Base-by-base conservation (phyloP, 2,113 vertebrate species). In the Oreochromis aureus region DNA sequence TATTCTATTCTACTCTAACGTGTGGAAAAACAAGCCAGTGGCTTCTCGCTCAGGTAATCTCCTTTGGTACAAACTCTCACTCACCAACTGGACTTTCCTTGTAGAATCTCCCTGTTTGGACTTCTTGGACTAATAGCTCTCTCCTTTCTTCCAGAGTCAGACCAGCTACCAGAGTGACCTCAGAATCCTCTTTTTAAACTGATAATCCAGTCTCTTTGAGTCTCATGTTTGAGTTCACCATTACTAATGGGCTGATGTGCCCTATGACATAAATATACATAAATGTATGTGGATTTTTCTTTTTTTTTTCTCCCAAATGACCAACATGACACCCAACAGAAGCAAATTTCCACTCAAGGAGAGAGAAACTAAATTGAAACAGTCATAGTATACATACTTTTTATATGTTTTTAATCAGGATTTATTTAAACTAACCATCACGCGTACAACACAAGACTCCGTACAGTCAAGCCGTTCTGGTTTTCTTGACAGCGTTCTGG, bases 401-500 rank as follows among this genome's bases (percentile, higher is more conserved):
- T 73, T 48, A 48, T 22, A 73, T 73, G 15, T 27, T 30, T 46
- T 76, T 76, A 19, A 48, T 48, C 15, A 30, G 9, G 24, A 76
- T 48, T 76, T 48, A 19, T 73, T 73, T 19, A 76, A 11, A 51
- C 24, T 19, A 51, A 30, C 44, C 71, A 48, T 1, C 16, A 51
- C 1, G 0, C 1, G 0, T 30, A 30, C 13, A 76, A 30, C 71
- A 30, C 41, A 11, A 32, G 44, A 73, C n/a, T 51, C 44, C 27
- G 10, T 55, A 55, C 22, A 78, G 15, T 78, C 44, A 32, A 12
- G 10, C 27, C n/a, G 22, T 0, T 16, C 3, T 51, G 7, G 18
- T 10, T 76, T 48, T 32, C 10, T 76, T 51, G 41, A 76, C 44
- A 76, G 16, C 6, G 30, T 76, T 48, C 41, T 76, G 10, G 41